These are phyloP conservation scores for Acrossocheilus fasciatus DNA, from an alignment of 2,797 vertebrate genomes.

Conservation along the genomic window DNA sequence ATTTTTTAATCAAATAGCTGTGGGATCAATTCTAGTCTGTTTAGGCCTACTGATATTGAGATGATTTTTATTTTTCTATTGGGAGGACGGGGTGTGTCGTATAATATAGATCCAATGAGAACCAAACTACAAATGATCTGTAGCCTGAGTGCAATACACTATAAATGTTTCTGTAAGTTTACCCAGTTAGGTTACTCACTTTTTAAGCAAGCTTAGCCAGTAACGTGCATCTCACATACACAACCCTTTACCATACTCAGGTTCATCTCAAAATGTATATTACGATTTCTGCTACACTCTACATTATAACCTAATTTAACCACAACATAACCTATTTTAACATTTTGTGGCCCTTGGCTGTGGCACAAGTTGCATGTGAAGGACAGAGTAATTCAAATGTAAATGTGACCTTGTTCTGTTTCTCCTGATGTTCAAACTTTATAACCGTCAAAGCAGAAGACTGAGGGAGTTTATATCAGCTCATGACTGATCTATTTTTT, in stretches of 20 bases:
- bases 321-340: slow-evolving; percentile 15
- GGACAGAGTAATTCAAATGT: slow-evolving; percentile 54
- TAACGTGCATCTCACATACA: slow-evolving; percentile 65
- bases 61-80: slow-evolving; percentile 81
- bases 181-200: slow-evolving; percentile 62
- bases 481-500: slow-evolving; percentile 50
- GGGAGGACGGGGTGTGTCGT: slow-evolving; percentile 73
- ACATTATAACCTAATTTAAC: slow-evolving; percentile 34
- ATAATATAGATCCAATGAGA: slow-evolving; percentile 83
- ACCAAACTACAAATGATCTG: slow-evolving; percentile 87
- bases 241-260: slow-evolving; percentile 65
- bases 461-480: slow-evolving; percentile 51
- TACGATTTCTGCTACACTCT: slow-evolving; percentile 37
- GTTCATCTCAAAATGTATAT: slow-evolving; percentile 56
- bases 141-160: slow-evolving; percentile 88
- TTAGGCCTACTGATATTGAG: slow-evolving; percentile 69
- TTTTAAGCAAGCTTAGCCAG: slow-evolving; percentile 61
- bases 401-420: slow-evolving; percentile 58
- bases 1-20: slow-evolving; percentile 72
- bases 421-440: slow-evolving; percentile 53
- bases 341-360: slow-evolving; percentile 56
- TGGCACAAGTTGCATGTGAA: slow-evolving; percentile 65
- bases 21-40: slow-evolving; percentile 65
- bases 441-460: slow-evolving; percentile 46
- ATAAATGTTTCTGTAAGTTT: slow-evolving; percentile 65